A percentile compares a stretch with the other conserved stretches of the same genome.
These are phyloP conservation scores for Cistogaster globosa DNA, from an alignment of 2,888 invertebrate species.

Conservation along the genomic window DNA sequence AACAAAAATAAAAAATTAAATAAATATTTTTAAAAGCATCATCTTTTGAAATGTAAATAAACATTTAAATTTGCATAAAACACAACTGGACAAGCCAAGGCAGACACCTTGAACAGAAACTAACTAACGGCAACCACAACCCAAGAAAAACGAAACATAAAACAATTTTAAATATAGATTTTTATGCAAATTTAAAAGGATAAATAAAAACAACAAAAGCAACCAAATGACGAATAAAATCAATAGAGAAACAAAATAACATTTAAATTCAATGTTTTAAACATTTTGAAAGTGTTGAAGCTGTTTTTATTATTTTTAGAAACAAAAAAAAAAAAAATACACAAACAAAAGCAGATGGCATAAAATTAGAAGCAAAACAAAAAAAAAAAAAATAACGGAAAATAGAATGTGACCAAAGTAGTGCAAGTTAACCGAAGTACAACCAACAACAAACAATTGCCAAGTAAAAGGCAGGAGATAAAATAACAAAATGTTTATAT, in stretches of 20 bases:
- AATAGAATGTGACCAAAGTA: neutral
- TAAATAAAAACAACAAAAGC: neutral
- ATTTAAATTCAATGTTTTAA: conserved; percentile 52
- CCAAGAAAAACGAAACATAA: neutral
- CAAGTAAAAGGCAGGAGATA: neutral
- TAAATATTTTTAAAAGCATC: conserved; percentile 59
- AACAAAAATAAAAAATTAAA: conserved; percentile 34
- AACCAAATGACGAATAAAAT: conserved; percentile 9
- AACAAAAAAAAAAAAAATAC: neutral
- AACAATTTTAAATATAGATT: conserved; percentile 26
- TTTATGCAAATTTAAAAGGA: conserved; percentile 39
- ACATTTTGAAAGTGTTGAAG: conserved; percentile 17
- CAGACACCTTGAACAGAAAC: conserved; percentile 43
- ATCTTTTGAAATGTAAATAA: conserved; percentile 70
- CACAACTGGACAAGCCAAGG: conserved; percentile 24
- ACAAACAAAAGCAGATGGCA: neutral
- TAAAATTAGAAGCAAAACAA: too few species aligned
- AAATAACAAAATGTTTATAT: conserved; percentile 21
- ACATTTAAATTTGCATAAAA: conserved; percentile 69
- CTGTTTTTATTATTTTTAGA: neutral
- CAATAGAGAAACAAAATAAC: conserved; percentile 35
- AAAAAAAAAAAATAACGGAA: neutral
- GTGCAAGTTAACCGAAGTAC: conserved; percentile 8
- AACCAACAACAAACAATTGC: neutral
- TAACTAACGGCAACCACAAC: conserved; percentile 17